phyloP scores from a whole-genome alignment of 1,140 invertebrate species.

The Drosophila repletoides region DNA sequence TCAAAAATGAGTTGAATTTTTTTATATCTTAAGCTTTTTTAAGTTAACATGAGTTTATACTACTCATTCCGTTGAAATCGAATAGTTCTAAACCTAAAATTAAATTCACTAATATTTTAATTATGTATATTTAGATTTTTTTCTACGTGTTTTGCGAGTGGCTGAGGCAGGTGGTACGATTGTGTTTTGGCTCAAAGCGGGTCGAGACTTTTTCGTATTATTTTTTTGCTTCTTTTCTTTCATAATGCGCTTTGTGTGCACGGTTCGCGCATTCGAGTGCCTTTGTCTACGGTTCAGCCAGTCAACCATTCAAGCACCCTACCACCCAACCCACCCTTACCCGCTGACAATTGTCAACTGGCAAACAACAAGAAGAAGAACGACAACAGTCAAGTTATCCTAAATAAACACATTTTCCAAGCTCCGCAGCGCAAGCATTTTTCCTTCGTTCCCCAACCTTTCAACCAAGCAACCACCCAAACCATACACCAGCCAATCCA shows the following conservation, averaged over 20 bases:
- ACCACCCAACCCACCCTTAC: neutral
- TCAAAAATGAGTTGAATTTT: too few species aligned
- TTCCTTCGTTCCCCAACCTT: neutral
- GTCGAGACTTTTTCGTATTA: conserved; percentile 8
- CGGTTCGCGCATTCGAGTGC: conserved; percentile 49
- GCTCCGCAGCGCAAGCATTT: conserved; percentile 61
- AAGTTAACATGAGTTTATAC: too few species aligned
- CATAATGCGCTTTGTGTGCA: conserved; percentile 60
- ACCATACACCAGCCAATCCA: neutral
- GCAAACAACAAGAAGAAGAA: conserved; percentile 37
- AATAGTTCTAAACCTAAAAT: too few species aligned
- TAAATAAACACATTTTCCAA: conserved; percentile 78
- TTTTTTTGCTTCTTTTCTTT: conserved; percentile 6
- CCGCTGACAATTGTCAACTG: conserved; percentile 65
- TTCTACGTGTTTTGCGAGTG: too few species aligned
- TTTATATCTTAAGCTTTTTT: too few species aligned
- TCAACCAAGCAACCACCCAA: conserved; percentile 4
- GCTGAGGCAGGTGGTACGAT: too few species aligned
- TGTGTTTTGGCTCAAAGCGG: conserved; percentile 3
- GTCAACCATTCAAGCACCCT: neutral
- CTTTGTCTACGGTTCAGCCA: conserved; percentile 6
- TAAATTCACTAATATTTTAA: too few species aligned
- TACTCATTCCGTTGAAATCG: too few species aligned
- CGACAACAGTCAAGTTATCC: conserved; percentile 67
- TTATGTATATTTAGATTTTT: too few species aligned